Conservation (phyloP, 2,888 invertebrate genomes). For the Yponomeuta cagnagella region DNA sequence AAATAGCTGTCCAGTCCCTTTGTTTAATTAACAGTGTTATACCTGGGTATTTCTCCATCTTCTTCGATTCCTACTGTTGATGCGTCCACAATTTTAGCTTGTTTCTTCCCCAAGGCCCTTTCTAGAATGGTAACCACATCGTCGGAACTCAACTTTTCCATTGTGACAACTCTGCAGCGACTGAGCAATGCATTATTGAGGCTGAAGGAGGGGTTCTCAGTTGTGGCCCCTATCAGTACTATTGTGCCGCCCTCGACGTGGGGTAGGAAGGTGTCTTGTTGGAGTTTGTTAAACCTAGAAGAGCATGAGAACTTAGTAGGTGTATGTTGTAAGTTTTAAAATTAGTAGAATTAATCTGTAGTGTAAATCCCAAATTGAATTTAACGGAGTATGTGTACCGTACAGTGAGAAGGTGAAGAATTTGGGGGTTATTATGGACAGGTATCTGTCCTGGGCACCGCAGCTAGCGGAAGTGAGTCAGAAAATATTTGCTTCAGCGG, state of each 20-base stretch:
- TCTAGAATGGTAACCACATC: slow-evolving; percentile 78
- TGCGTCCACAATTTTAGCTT: slow-evolving; percentile 39
- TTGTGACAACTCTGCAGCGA: slow-evolving; percentile 84
- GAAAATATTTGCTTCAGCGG: too few relatives aligned
- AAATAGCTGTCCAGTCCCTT: too few relatives aligned
- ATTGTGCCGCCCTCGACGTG: slow-evolving; percentile 88
- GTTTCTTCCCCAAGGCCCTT: slow-evolving; percentile 63
- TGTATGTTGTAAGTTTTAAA: not conserved
- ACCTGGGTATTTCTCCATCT: slow-evolving; percentile 34
- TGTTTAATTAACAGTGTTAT: slow-evolving; percentile 5
- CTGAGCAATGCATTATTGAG: slow-evolving; percentile 87
- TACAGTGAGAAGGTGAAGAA: too few relatives aligned
- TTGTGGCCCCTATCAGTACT: slow-evolving; percentile 87
- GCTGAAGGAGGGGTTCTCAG: slow-evolving; percentile 92
- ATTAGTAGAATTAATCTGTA: not conserved
- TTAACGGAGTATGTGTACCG: too few relatives aligned
- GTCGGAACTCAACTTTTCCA: slow-evolving; percentile 80
- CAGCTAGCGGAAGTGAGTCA: too few relatives aligned
- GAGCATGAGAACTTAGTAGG: not conserved
- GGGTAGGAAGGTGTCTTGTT: slow-evolving; percentile 88
- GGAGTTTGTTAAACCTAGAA: slow-evolving; percentile 84
- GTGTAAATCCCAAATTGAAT: too few relatives aligned
- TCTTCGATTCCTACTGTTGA: slow-evolving; percentile 23
- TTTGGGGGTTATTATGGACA: too few relatives aligned
- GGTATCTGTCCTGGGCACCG: too few relatives aligned